These are phyloP conservation scores for Papilio protenor DNA, from an alignment of 2,888 invertebrate genomes.

Conservation along the genomic window DNA sequence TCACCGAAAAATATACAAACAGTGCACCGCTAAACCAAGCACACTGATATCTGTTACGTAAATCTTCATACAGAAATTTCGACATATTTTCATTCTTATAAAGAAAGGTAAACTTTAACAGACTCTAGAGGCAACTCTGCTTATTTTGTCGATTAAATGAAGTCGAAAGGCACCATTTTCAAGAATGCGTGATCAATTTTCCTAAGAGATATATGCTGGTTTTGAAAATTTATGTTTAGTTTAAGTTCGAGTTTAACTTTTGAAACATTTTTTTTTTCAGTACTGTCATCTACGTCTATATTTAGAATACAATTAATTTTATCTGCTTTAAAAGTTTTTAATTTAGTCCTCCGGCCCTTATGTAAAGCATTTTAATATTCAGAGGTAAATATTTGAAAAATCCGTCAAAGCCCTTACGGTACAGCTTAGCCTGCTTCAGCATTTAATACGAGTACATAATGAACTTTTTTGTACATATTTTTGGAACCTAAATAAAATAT, in stretches of 20 bases:
- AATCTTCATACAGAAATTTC: constrained; percentile 15
- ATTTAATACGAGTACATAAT: background rate
- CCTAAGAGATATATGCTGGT: too few relatives aligned
- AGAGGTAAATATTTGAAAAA: constrained; percentile 30
- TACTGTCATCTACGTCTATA: too few relatives aligned
- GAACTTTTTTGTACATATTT: background rate
- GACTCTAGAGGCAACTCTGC: background rate
- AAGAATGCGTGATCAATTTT: too few relatives aligned
- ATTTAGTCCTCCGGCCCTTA: background rate
- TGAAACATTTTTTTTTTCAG: too few relatives aligned
- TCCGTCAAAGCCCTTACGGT: constrained; percentile 6
- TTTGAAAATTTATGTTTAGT: too few relatives aligned
- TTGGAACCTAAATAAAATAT: background rate
- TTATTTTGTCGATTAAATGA: background rate
- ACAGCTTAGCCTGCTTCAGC: background rate
- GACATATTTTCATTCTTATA: background rate
- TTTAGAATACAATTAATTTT: background rate
- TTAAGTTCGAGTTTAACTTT: too few relatives aligned
- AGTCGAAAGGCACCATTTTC: background rate
- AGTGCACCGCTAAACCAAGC: constrained; percentile 26
- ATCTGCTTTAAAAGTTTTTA: background rate
- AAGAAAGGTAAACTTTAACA: background rate
- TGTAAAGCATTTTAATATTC: constrained; percentile 17
- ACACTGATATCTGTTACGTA: constrained; percentile 28
- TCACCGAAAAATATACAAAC: constrained; percentile 39